A percentile compares a stretch with the other conserved stretches of the same genome.
These are phyloP conservation scores for Leptinotarsa lineolata DNA, from an alignment of 1,140 invertebrate species.

Conservation along the genomic window DNA sequence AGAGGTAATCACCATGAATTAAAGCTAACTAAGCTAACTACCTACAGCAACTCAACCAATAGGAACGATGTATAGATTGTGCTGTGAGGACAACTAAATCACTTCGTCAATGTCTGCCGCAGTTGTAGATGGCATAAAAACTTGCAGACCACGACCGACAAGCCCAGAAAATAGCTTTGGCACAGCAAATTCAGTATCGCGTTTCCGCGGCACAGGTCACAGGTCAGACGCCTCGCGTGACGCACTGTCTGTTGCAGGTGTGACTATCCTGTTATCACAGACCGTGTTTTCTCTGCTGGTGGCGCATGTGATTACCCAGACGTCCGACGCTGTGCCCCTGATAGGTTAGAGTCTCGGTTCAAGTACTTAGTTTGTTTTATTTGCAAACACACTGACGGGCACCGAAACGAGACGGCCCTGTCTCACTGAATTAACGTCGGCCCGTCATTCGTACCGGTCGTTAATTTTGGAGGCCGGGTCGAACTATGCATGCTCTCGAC, in stretches of 20 bases:
- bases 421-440: slow-evolving; percentile 15
- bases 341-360: slow-evolving; percentile 76
- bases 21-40: no score
- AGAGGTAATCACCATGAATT: no score
- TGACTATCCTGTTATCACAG: slow-evolving; percentile 98
- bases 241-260: slow-evolving; percentile 81
- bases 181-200: not conserved
- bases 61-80: no score
- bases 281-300: slow-evolving; percentile 99
- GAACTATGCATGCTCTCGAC: slow-evolving; percentile 46
- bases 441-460: not conserved
- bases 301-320: slow-evolving; percentile 95
- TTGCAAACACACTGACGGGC: slow-evolving; percentile 45
- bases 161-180: no score
- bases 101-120: slow-evolving; percentile 3
- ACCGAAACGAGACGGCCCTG: slow-evolving; percentile 29
- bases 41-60: no score
- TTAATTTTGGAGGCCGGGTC: slow-evolving; percentile 25
- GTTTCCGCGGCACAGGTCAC: slow-evolving; percentile 48
- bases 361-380: slow-evolving; percentile 42
- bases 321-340: slow-evolving; percentile 95
- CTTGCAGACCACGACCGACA: no score
- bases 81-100: not conserved
- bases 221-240: slow-evolving; percentile 54
- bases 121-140: not conserved